Evolutionary conservation across 1,140 invertebrate species (phyloP), one percentile per base, ranked within the genome.

Genomic region (Hetaerina americana): DNA sequence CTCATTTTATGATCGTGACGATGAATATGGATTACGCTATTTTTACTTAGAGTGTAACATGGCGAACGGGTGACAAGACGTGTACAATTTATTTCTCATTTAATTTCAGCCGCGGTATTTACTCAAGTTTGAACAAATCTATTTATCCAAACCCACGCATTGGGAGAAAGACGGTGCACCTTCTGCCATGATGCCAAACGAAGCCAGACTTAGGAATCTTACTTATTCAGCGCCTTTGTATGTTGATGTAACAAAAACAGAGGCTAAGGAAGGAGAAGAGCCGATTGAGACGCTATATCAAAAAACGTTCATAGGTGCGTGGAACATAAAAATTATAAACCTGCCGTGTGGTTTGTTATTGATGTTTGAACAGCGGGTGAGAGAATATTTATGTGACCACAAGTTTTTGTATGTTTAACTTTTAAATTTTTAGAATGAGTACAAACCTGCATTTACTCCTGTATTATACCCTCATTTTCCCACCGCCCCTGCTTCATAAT

Each of bases 141-240:
- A 99, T 81, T 80, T 99, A 28, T 98, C 96, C 0, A 99, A 98
- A 81, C 97, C 97, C 5, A 99, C 97, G 10, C 97, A 99, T 86
- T 99, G 97, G 97, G 97, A 99, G 82, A 99, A 98, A 84, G 97
- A 99, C 86, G 97, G 97, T 80, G 94, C 96, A 0, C 95, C 96
- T 27, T 95, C 92, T 73, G 95, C 95, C 72, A 97, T 99, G 95
- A 98, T 99, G 96, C 97, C 97, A 12, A 99, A 99, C 81, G 97
- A 99, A 84, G 97, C 96, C 18, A 85, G 96, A 72, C 80, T 93
- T 70, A 84, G 92, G 70, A 94, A 94, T 82, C 82, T 93, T 6
- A 96, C 94, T 0, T 99, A 99, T 81, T 98, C 96, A 5, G 96
- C 97, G 10, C 97, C 97, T 0, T 82, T 99, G 0, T 99, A 99